Conservation (phyloP, 2,888 invertebrate genomes). For the Liodrosophila aerea region DNA sequence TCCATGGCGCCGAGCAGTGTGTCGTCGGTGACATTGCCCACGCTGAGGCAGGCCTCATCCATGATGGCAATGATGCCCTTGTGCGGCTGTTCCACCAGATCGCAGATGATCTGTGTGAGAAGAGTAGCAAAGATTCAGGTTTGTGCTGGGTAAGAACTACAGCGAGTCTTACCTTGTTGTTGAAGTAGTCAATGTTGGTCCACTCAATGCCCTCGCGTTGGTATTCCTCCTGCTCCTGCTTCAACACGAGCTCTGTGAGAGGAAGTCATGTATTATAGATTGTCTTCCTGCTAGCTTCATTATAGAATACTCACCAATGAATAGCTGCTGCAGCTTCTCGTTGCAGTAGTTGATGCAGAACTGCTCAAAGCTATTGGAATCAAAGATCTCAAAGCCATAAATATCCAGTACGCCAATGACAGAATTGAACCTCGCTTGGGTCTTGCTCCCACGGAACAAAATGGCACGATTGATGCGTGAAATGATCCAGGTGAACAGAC, state of each 20-base stretch:
- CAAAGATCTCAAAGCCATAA: conserved; percentile 99
- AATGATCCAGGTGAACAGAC: conserved; percentile 97
- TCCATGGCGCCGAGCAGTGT: conserved; percentile 97
- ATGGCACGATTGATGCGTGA: conserved; percentile 95
- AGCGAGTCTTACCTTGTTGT: conserved; percentile 93
- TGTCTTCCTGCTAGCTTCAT: too few relatives aligned
- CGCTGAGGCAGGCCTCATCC: conserved; percentile 98
- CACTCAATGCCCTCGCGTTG: conserved; percentile 97
- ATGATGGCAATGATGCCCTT: conserved; percentile 95
- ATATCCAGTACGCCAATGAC: conserved; percentile 95
- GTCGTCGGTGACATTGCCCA: conserved; percentile 93
- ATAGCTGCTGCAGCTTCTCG: conserved; percentile 98
- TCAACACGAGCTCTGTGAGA: conserved; percentile 93
- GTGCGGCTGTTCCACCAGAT: conserved; percentile 96
- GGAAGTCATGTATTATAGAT: too few relatives aligned
- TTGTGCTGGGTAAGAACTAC: background rate
- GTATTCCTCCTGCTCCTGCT: conserved; percentile 99
- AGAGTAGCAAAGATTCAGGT: background rate
- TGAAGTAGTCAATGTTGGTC: conserved; percentile 97
- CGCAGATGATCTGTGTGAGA: conserved; percentile 88
- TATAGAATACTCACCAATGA: conserved; percentile 90
- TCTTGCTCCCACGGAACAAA: conserved; percentile 85
- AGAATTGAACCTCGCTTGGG: conserved; percentile 78
- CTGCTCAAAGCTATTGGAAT: conserved; percentile 98
- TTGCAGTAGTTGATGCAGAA: conserved; percentile 99